Percentiles rank a stretch among this genome's conserved stretches.
These are phyloP conservation scores for Papilio polyxenes DNA, from an alignment of 1,140 invertebrate genomes.

Conservation along the genomic window DNA sequence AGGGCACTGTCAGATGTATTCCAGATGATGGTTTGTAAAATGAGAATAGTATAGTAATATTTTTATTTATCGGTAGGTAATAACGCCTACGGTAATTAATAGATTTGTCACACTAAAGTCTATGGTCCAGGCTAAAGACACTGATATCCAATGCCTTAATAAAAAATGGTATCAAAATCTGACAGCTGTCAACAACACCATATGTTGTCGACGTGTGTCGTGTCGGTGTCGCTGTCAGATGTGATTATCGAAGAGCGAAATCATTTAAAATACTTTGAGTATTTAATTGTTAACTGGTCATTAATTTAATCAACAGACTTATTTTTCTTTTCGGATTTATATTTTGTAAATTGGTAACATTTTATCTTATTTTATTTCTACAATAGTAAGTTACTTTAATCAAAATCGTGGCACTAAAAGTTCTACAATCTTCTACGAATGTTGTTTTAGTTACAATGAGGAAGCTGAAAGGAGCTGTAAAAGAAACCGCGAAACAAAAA, in stretches of 20 bases:
- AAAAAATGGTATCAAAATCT: background rate
- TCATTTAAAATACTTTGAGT: background rate
- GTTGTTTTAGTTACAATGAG: slow-evolving; percentile 81
- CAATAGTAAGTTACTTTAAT: background rate
- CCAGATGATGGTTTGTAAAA: too few species aligned
- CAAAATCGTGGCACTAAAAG: slow-evolving; percentile 42
- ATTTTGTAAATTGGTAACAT: slow-evolving; percentile 24
- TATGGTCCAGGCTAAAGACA: too few species aligned
- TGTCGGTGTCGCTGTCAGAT: background rate
- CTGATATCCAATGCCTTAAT: too few species aligned
- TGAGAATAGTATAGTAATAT: too few species aligned
- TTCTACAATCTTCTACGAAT: slow-evolving; percentile 41
- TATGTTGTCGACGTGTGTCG: slow-evolving; percentile 4
- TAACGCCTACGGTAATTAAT: too few species aligned
- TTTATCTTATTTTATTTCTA: background rate
- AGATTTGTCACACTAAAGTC: too few species aligned
- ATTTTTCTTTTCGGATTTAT: background rate
- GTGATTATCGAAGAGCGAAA: background rate
- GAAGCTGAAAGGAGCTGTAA: slow-evolving; percentile 89
- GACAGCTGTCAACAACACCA: background rate
- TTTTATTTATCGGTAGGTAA: too few species aligned
- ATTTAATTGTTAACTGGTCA: background rate
- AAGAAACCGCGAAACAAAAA: slow-evolving; percentile 91
- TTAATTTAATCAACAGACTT: background rate
- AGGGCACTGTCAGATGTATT: too few species aligned